Evolutionary conservation across 2,888 invertebrate species (phyloP).

Genomic region (Drosophila prostipennis): DNA sequence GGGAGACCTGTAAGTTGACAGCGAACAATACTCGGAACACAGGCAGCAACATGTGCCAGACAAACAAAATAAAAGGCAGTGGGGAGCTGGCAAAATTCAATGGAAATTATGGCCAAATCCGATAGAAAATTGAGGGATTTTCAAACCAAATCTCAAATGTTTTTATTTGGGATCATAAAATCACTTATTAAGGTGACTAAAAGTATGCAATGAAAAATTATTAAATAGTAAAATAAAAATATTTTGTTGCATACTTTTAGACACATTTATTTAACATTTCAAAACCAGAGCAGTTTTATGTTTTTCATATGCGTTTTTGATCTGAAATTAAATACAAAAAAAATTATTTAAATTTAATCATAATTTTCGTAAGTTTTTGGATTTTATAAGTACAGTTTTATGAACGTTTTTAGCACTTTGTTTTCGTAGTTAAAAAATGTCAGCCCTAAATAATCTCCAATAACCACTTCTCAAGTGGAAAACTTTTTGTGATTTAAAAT

Average conservation of each 20-base stretch:
- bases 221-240: neutral
- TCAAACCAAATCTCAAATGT: neutral
- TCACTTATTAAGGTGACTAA: no score
- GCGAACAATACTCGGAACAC: slow-evolving; percentile 38
- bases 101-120: slow-evolving; percentile 17
- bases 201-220: neutral
- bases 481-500: slow-evolving; percentile 12
- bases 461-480: slow-evolving; percentile 9
- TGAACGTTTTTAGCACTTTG: neutral
- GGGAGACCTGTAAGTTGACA: slow-evolving; percentile 19
- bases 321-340: no score
- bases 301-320: neutral
- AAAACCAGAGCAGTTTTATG: no score
- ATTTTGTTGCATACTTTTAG: no score
- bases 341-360: neutral
- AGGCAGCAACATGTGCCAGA: slow-evolving; percentile 34
- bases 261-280: no score
- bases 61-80: slow-evolving; percentile 13
- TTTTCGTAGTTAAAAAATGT: neutral
- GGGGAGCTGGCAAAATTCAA: slow-evolving; percentile 1
- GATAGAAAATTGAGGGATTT: slow-evolving; percentile 2
- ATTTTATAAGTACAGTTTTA: neutral
- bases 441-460: slow-evolving; percentile 1
- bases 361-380: neutral
- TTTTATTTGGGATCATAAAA: neutral